phyloP scores from a whole-genome alignment of 2,113 vertebrate genomes.

The Corydoras maculifer region DNA sequence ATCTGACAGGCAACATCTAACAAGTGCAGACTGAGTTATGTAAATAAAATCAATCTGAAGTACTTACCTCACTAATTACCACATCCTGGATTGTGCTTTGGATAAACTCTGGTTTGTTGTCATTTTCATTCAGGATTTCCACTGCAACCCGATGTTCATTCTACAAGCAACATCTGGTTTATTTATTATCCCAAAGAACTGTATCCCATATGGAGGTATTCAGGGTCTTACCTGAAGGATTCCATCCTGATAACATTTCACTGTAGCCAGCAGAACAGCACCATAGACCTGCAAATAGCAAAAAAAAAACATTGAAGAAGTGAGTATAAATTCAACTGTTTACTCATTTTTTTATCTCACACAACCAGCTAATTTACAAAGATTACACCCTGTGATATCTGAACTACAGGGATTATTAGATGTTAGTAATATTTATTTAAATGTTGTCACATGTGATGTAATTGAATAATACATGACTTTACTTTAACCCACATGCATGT shows the following conservation, averaged over 20 bases:
- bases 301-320: neutral
- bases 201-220: too few species aligned
- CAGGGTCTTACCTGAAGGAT: slow-evolving; percentile 51
- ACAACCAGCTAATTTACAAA: too few species aligned
- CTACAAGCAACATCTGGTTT: slow-evolving; percentile 40
- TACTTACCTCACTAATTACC: slow-evolving; percentile 66
- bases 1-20: too few species aligned
- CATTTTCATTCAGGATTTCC: slow-evolving; percentile 74
- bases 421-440: too few species aligned
- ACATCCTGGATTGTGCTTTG: slow-evolving; percentile 53
- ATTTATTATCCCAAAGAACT: neutral
- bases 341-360: too few species aligned
- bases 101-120: slow-evolving; percentile 68
- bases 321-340: too few species aligned
- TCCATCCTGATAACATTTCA: slow-evolving; percentile 59
- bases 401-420: too few species aligned
- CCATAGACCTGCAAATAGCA: slow-evolving; percentile 50
- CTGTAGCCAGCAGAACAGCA: slow-evolving; percentile 54
- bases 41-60: neutral
- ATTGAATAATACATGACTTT: too few species aligned
- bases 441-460: too few species aligned
- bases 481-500: too few species aligned
- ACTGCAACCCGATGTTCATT: slow-evolving; percentile 64
- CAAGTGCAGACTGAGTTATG: too few species aligned
- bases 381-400: too few species aligned